These are phyloP conservation scores for Eutrigla gurnardus DNA, from an alignment of 2,797 vertebrate species.

Conservation along the genomic window DNA sequence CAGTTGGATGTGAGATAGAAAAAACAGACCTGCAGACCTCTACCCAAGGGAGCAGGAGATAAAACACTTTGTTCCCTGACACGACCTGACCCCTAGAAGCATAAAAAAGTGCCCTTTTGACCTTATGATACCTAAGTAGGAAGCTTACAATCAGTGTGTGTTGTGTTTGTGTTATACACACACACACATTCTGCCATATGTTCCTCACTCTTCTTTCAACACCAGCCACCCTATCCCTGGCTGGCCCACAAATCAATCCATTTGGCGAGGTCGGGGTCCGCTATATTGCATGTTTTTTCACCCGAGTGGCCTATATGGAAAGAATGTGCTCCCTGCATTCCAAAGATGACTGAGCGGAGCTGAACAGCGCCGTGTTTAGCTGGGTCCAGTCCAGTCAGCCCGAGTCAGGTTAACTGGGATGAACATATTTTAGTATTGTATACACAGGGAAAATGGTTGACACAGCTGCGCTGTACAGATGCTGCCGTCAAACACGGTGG, in stretches of 20 bases:
- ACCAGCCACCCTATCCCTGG: conserved; percentile 28
- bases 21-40: conserved; percentile 21
- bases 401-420: conserved; percentile 60
- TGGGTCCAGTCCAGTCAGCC: conserved; percentile 68
- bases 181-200: conserved; percentile 31
- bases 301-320: conserved; percentile 66
- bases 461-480: conserved; percentile 45
- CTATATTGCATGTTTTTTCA: conserved; percentile 48
- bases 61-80: conserved; percentile 42
- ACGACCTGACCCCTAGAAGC: conserved; percentile 30
- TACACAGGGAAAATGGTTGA: conserved; percentile 51
- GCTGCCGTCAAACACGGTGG: background rate
- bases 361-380: conserved; percentile 61
- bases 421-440: conserved; percentile 59
- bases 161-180: conserved; percentile 7
- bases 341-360: conserved; percentile 73
- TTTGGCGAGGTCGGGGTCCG: conserved; percentile 27
- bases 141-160: conserved; percentile 45
- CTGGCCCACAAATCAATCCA: conserved; percentile 60
- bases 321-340: conserved; percentile 70
- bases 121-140: conserved; percentile 37
- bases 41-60: conserved; percentile 17
- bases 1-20: conserved; percentile 13
- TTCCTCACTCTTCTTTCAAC: conserved; percentile 41
- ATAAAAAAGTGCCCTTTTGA: conserved; percentile 58